phyloP scores from a whole-genome alignment of 2,113 vertebrate genomes.

The Limanda limanda region DNA sequence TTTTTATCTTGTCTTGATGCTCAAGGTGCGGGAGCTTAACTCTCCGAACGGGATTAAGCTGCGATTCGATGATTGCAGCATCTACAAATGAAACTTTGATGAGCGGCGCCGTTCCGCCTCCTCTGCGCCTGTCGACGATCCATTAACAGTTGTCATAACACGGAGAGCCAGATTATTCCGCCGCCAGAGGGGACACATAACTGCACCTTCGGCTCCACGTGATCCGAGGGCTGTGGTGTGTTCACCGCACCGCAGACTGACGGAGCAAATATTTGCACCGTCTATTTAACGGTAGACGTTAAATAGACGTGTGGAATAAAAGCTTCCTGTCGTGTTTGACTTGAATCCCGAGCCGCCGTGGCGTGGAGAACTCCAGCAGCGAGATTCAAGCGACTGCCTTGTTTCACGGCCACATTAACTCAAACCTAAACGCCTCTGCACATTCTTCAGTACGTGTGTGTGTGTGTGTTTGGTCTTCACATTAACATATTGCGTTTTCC shows the following conservation, averaged over 20 bases:
- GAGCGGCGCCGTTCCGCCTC: constrained; percentile 25
- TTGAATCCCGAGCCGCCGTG: not conserved
- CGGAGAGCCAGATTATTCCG: constrained; percentile 17
- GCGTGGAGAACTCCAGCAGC: not conserved
- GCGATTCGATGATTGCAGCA: constrained; percentile 16
- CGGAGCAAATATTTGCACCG: constrained; percentile 48
- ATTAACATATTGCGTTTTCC: not conserved
- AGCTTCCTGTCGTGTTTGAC: constrained; percentile 30
- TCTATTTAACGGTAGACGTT: constrained; percentile 54
- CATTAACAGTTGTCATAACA: constrained; percentile 55
- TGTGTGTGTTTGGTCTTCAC: not conserved
- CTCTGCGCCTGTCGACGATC: constrained; percentile 25
- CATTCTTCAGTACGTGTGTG: not conserved
- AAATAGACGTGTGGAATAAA: constrained; percentile 9
- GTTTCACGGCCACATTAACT: not conserved
- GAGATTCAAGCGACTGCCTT: not conserved
- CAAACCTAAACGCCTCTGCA: not conserved
- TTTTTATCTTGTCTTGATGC: constrained; percentile 44
- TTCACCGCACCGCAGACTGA: constrained; percentile 26
- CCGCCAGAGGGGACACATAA: constrained; percentile 31
- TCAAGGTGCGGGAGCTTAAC: constrained; percentile 23
- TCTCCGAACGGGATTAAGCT: constrained; percentile 32
- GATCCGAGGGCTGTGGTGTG: constrained; percentile 23
- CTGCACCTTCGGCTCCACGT: constrained; percentile 18
- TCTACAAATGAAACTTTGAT: constrained; percentile 54